Conservation (phyloP, 30 jellyfish, hydroid and myxozoan genomes). For the Cassiopea xamachana region DNA sequence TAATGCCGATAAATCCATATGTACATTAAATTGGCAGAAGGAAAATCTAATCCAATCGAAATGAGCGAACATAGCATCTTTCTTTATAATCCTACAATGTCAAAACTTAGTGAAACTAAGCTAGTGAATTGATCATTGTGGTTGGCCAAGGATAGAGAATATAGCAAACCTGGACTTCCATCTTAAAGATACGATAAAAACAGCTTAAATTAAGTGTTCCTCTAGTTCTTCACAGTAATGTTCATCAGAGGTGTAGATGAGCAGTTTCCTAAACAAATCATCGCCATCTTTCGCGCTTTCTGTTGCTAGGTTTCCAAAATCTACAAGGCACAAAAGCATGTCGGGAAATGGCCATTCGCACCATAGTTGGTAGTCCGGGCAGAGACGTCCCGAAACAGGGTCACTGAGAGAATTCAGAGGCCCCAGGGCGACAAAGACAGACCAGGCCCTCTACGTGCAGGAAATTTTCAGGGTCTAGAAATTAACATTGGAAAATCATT, state of each 20-base stretch:
- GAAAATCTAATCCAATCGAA: constrained; percentile 15
- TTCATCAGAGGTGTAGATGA: background rate
- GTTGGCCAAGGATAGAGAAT: constrained; percentile 25
- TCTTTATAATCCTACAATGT: background rate
- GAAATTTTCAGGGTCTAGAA: no score
- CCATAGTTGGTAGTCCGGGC: no score
- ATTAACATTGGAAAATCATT: no score
- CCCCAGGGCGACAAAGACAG: no score
- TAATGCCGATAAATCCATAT: background rate
- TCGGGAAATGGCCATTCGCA: constrained; percentile 11
- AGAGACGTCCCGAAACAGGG: no score
- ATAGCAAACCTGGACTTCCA: constrained; percentile 52
- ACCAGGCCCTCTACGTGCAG: no score
- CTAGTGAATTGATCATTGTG: constrained; percentile 45
- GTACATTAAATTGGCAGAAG: background rate
- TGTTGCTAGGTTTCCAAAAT: constrained; percentile 43
- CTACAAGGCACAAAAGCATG: constrained; percentile 18
- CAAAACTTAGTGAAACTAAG: constrained; percentile 38
- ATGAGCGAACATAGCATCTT: background rate
- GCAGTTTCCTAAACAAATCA: constrained; percentile 28
- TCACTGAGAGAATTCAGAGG: no score
- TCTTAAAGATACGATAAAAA: constrained; percentile 4
- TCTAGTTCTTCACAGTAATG: background rate
- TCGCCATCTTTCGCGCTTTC: constrained; percentile 69
- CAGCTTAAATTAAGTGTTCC: background rate